A percentile compares a stretch with the other conserved stretches of the same genome.
Conservation (phyloP, 2,888 invertebrate species). For the Bellardia bayeri region DNA sequence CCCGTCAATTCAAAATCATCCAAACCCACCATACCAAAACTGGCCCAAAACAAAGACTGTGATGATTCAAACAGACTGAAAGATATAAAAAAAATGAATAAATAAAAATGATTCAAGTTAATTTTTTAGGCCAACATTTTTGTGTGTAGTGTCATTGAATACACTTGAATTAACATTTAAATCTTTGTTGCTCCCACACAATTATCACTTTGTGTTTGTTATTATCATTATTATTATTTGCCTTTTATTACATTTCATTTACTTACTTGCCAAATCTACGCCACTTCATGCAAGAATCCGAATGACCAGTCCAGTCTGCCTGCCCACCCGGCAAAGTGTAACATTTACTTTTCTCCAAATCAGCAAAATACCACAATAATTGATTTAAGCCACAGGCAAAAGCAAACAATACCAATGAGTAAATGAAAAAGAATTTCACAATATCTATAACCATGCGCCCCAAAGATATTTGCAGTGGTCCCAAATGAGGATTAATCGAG, state of each 20-base stretch:
- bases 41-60: slow-evolving; percentile 98
- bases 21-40: slow-evolving; percentile 96
- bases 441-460: slow-evolving; percentile 96
- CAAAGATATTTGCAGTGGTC: slow-evolving; percentile 95
- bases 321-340: slow-evolving; percentile 88
- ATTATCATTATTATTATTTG: not conserved
- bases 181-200: slow-evolving; percentile 20
- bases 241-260: slow-evolving; percentile 62
- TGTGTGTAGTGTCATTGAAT: slow-evolving; percentile 47
- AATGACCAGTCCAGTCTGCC: slow-evolving; percentile 91
- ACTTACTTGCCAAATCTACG: slow-evolving; percentile 93
- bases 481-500: slow-evolving; percentile 96
- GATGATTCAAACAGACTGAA: slow-evolving; percentile 95
- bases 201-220: slow-evolving; percentile 6
- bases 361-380: slow-evolving; percentile 96
- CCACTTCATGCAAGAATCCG: slow-evolving; percentile 94
- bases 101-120: slow-evolving; percentile 25
- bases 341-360: slow-evolving; percentile 92
- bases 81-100: not conserved
- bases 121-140: slow-evolving; percentile 1
- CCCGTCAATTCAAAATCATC: slow-evolving; percentile 94
- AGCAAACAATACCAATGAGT: slow-evolving; percentile 93
- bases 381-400: slow-evolving; percentile 97
- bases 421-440: slow-evolving; percentile 96
- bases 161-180: slow-evolving; percentile 43